These are phyloP conservation scores for Peromyscus californicus DNA, from an alignment of 2,113 vertebrate genomes.

Conservation along the genomic window DNA sequence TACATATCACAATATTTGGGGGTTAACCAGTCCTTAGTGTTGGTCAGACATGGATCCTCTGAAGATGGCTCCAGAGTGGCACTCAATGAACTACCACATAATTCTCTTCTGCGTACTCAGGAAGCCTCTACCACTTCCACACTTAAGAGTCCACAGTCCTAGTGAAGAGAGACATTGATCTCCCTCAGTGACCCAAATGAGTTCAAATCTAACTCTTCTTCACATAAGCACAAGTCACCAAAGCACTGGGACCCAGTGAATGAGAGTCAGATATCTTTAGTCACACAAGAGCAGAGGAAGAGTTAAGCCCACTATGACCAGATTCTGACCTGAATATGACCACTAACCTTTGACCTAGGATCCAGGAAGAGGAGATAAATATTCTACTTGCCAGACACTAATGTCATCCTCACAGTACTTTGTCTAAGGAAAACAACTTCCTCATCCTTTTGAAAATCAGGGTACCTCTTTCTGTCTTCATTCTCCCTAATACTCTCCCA, in stretches of 20 bases:
- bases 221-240: not conserved
- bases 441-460: slow-evolving; percentile 63
- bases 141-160: not conserved
- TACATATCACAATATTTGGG: not conserved
- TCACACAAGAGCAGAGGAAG: not conserved
- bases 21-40: not conserved
- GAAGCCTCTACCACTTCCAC: not conserved
- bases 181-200: not conserved
- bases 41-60: not conserved
- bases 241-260: not conserved
- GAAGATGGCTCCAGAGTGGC: not conserved
- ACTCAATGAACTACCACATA: accelerated
- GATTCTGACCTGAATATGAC: not conserved
- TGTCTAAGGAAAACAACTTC: slow-evolving; percentile 49
- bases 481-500: not conserved
- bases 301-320: not conserved
- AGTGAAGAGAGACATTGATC: not conserved
- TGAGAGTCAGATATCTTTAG: not conserved
- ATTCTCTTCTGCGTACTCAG: not conserved
- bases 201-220: not conserved
- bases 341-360: not conserved
- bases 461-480: slow-evolving; percentile 32
- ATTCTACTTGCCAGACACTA: slow-evolving; percentile 40
- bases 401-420: slow-evolving; percentile 26
- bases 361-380: not conserved